Base-by-base conservation (phyloP, 2,888 invertebrate genomes). In the Latrodectus elegans region DNA sequence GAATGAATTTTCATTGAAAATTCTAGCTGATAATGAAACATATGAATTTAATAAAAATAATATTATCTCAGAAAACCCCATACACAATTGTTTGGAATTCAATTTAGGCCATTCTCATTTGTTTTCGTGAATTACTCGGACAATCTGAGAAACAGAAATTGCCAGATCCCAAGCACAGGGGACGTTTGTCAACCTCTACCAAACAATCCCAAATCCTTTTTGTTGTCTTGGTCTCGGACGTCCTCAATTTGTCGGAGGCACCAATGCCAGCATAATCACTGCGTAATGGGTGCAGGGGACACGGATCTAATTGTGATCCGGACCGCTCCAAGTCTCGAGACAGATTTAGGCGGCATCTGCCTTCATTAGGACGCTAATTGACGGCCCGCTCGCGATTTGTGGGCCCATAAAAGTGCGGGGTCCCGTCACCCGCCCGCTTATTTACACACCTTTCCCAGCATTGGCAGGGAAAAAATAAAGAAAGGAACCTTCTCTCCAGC, bases 291-390 rank as follows among this genome's bases (percentile, higher is more conserved):
- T 60, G 77, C 49, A 70, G 53, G 82, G 74, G 70, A 60, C n/a
- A 12, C 72, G 38, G 85, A 68, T n/a, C 85, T 85, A 85, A 85
- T 85, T 79, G 79, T 75, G 52, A 64, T 64, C 79, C 68, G 64
- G 70, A 53, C 53, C 60, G 8, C n/a, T 53, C 73, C 17, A 51
- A 74, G 73, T 70, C 73, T 74, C 79, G 51, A 77, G 85, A 85
- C 85, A 85, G 85, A 85, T 85, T 85, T 85, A 85, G 85, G 74
- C 79, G 79, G 85, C 85, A 79, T 80, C 75, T 70, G 85, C 79
- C 85, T 85, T 85, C 85, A 85, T 85, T 80, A 85, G 75, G 71
- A n/a, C 75, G 60, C 79, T 85, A 85, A 85, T 85, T 85, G 85
- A 85, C 85, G 85, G 79, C 60, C 51, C 75, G 85, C 85, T 14